Conservation (phyloP, 2,113 vertebrate genomes). For the Aphyosemion australe region DNA sequence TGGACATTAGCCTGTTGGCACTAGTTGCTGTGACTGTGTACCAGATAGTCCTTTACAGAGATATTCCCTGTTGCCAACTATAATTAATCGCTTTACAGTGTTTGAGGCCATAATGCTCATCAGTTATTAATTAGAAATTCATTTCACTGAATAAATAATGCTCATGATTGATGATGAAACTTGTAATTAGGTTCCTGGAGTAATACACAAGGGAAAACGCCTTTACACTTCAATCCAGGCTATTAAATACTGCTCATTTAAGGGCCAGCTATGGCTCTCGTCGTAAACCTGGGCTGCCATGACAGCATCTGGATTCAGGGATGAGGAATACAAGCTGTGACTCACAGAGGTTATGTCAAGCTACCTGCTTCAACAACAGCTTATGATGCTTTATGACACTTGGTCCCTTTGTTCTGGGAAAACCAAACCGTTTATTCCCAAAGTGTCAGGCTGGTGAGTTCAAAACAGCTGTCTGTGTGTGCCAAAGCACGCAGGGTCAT, state of each 20-base stretch:
- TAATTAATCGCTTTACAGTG: constrained; percentile 97
- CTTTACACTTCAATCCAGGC: constrained; percentile 83
- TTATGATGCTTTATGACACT: constrained; percentile 30
- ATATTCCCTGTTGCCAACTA: constrained; percentile 88
- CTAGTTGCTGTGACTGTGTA: constrained; percentile 80
- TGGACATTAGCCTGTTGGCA: constrained; percentile 80
- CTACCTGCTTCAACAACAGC: constrained; percentile 43
- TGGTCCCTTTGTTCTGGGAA: constrained; percentile 40
- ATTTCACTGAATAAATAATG: constrained; percentile 99
- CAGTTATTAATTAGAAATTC: constrained; percentile 99
- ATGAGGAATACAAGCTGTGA: constrained; percentile 49
- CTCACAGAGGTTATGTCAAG: constrained; percentile 49
- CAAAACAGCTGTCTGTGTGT: constrained; percentile 18
- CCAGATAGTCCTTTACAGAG: constrained; percentile 82
- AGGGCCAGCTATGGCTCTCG: constrained; percentile 72
- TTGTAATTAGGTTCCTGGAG: constrained; percentile 97
- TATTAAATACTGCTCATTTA: constrained; percentile 86
- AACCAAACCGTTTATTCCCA: constrained; percentile 36
- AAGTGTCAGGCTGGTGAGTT: constrained; percentile 23
- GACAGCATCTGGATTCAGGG: constrained; percentile 58
- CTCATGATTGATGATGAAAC: constrained; percentile 99
- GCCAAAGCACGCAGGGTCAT: constrained; percentile 79
- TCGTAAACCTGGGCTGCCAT: constrained; percentile 66
- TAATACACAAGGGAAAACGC: constrained; percentile 85
- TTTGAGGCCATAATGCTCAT: constrained; percentile 99